Conservation (phyloP, 2,797 vertebrate species). For the Crocodylus rhombifer region DNA sequence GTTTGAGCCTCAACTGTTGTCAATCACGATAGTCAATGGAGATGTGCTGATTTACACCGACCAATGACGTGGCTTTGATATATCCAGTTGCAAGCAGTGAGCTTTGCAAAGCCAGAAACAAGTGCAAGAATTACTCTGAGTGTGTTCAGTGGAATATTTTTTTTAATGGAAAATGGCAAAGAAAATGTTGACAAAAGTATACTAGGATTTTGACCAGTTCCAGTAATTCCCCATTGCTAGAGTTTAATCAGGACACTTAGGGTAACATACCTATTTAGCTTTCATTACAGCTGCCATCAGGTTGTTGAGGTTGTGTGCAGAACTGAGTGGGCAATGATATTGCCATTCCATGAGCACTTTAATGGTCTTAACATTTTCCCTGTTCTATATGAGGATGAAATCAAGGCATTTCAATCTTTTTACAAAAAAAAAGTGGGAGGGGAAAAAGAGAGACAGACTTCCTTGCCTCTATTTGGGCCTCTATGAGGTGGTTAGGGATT, state of each 20-base stretch:
- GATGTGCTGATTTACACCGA: neutral
- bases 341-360: too few relatives aligned
- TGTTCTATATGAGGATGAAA: too few relatives aligned
- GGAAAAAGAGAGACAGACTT: too few relatives aligned
- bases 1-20: neutral
- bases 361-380: too few relatives aligned
- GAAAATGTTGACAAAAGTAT: neutral
- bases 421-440: too few relatives aligned
- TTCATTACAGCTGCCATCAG: neutral
- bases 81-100: neutral
- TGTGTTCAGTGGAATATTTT: neutral
- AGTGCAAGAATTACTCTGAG: neutral
- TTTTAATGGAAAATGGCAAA: neutral
- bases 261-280: neutral
- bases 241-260: neutral
- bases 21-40: fast-evolving
- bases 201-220: neutral
- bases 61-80: neutral
- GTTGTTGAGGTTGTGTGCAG: too few relatives aligned
- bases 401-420: too few relatives aligned
- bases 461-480: too few relatives aligned
- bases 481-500: too few relatives aligned
- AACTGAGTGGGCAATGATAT: too few relatives aligned
- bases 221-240: too few relatives aligned
- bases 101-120: too few relatives aligned